Conservation (phyloP, 2,113 vertebrate species). For the Paramormyrops kingsleyae region DNA sequence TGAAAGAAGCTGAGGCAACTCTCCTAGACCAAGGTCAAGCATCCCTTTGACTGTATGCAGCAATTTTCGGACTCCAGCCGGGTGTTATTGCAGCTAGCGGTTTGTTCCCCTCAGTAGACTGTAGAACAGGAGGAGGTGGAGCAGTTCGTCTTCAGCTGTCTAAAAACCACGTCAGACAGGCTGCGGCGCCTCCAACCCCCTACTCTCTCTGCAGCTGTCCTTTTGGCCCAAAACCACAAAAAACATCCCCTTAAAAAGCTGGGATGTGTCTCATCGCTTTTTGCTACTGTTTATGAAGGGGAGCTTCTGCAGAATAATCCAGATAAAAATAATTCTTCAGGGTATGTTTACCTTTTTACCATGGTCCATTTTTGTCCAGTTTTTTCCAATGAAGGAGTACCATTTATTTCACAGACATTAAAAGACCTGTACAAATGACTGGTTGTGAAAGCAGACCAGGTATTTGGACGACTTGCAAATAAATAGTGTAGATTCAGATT, state of each 20-base stretch:
- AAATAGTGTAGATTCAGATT: not conserved
- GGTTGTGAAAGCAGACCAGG: not conserved
- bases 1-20: conserved; percentile 2
- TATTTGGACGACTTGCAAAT: not conserved
- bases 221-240: not conserved
- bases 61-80: not conserved
- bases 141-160: not conserved
- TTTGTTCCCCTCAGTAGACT: not conserved
- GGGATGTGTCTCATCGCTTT: not conserved
- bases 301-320: not conserved
- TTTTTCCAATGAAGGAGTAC: not conserved
- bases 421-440: not conserved
- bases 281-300: not conserved
- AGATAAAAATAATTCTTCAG: not conserved
- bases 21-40: conserved; percentile 4
- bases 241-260: not conserved
- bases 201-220: not conserved
- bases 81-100: not conserved
- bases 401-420: not conserved
- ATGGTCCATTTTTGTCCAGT: not conserved
- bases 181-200: not conserved
- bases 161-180: not conserved
- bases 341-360: not conserved
- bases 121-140: not conserved
- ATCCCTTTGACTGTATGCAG: not conserved